These are phyloP conservation scores for Acromyrmex charruanus DNA, from an alignment of 1,140 invertebrate species.

Conservation along the genomic window DNA sequence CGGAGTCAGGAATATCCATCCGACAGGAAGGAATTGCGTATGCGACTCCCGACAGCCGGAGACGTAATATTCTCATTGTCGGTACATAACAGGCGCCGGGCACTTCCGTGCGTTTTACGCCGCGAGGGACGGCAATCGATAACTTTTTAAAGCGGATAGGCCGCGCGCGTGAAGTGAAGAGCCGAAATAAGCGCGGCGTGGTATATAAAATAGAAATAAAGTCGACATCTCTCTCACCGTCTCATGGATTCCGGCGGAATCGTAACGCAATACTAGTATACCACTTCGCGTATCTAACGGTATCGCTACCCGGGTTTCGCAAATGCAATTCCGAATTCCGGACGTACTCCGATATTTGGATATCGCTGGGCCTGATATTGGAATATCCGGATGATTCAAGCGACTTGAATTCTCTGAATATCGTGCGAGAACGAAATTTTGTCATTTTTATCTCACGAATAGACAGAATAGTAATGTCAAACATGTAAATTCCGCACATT, in stretches of 20 bases:
- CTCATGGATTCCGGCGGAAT: conserved; percentile 32
- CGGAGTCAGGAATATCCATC: conserved; percentile 48
- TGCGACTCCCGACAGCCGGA: conserved; percentile 62
- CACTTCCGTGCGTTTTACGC: conserved; percentile 59
- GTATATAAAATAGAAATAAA: conserved; percentile 41
- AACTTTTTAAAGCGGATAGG: conserved; percentile 64
- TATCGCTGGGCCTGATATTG: conserved; percentile 58
- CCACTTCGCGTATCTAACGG: conserved; percentile 46
- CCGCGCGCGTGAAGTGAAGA: neutral
- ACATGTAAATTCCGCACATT: conserved; percentile 8
- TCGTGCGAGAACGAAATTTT: conserved; percentile 52
- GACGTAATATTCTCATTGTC: conserved; percentile 65
- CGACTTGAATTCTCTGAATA: conserved; percentile 60
- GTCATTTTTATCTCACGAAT: conserved; percentile 48
- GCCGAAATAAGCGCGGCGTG: neutral
- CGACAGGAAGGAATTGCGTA: conserved; percentile 59
- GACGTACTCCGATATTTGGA: conserved; percentile 63
- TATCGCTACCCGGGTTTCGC: conserved; percentile 49
- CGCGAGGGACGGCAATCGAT: conserved; percentile 56
- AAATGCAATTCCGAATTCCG: conserved; percentile 60
- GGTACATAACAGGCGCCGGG: conserved; percentile 61
- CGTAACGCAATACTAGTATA: conserved; percentile 26
- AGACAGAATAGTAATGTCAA: conserved; percentile 49
- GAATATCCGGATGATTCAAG: conserved; percentile 53
- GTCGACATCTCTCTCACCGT: neutral